Base-by-base conservation (phyloP, 2,888 invertebrate species). In the Anthophora plumipes region DNA sequence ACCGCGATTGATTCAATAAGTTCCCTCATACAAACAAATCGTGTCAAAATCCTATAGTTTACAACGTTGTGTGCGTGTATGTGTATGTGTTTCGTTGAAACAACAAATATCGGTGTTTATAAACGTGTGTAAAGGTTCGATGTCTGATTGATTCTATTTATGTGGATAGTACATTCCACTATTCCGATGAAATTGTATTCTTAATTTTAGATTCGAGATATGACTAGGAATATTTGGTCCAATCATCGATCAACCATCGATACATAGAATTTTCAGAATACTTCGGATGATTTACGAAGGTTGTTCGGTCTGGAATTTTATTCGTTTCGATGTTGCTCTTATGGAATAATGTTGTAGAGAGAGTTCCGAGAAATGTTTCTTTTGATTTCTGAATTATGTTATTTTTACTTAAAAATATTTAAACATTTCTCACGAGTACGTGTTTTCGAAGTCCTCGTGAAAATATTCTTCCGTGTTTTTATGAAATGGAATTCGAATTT, bases 81-180 rank as follows among this genome's bases (percentile, higher is more conserved):
- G n/a, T n/a, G n/a, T n/a, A n/a, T 17, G 22, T 63, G 11, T 25
- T 48, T 31, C 25, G 31, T 31, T 31, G 17, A 31, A n/a, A 63
- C 63, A 63, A 48, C 48, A 46, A 48, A 57, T 68, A 68, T 55
- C 61, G 46, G 61, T 17, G 68, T 78, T 75, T 22, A 57, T 69
- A 59, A 78, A 43, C n/a, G 50, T 59, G 50, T 59, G 48, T 9
- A 52, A n/a, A 14, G 59, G 54, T 55, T 69, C 64, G 50, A 57
- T 43, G 41, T 52, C 37, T 55, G 52, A 43, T 20, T 31, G 48
- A 79, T 66, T 14, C n/a, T 31, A 12, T 39, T 48, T 25, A n/a
- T 12, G 63, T 14, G 31, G 68, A 14, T 43, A 11, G 20, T 11
- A 17, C 48, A 71, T 57, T 55, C 48, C 72, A 17, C 22, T 1